Evolutionary conservation across 2,888 invertebrate genomes (phyloP).

Genomic region (Ectemnius cavifrons): DNA sequence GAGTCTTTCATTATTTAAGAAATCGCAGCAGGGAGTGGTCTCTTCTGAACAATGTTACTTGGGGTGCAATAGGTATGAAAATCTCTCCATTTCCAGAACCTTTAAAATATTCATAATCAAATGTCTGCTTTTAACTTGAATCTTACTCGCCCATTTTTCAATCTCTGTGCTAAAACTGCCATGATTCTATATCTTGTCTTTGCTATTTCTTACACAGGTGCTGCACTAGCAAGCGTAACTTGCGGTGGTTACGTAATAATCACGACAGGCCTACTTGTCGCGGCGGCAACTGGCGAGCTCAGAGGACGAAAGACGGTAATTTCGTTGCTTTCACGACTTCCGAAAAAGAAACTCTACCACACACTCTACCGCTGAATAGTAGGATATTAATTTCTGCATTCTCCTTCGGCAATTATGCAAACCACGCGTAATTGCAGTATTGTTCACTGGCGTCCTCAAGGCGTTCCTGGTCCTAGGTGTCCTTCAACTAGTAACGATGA

Average conservation of each 20-base stretch:
- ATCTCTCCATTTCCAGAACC: not conserved
- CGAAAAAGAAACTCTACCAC: not conserved
- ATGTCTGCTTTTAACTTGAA: too few species aligned
- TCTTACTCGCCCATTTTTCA: too few species aligned
- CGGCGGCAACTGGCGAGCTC: slow-evolving; percentile 83
- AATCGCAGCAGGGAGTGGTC: slow-evolving; percentile 88
- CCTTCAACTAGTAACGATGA: slow-evolving; percentile 2
- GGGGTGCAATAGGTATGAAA: slow-evolving; percentile 83
- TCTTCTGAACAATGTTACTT: slow-evolving; percentile 85
- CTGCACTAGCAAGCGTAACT: slow-evolving; percentile 75
- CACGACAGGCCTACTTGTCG: slow-evolving; percentile 84
- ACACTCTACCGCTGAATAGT: not conserved
- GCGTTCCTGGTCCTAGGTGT: slow-evolving; percentile 31
- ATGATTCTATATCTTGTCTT: not conserved
- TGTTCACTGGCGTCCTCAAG: slow-evolving; percentile 37
- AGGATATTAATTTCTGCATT: slow-evolving; percentile 8
- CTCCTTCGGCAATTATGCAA: slow-evolving; percentile 16
- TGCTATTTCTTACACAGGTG: slow-evolving; percentile 61
- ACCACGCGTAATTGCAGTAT: slow-evolving; percentile 37
- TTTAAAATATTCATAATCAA: too few species aligned
- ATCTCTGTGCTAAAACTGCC: too few species aligned
- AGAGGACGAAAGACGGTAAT: slow-evolving; percentile 80
- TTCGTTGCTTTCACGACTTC: slow-evolving; percentile 22
- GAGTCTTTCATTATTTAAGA: slow-evolving; percentile 84
- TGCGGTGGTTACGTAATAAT: slow-evolving; percentile 84